Conservation (phyloP, 1,140 invertebrate species). For the Heliconius eleuchia region DNA sequence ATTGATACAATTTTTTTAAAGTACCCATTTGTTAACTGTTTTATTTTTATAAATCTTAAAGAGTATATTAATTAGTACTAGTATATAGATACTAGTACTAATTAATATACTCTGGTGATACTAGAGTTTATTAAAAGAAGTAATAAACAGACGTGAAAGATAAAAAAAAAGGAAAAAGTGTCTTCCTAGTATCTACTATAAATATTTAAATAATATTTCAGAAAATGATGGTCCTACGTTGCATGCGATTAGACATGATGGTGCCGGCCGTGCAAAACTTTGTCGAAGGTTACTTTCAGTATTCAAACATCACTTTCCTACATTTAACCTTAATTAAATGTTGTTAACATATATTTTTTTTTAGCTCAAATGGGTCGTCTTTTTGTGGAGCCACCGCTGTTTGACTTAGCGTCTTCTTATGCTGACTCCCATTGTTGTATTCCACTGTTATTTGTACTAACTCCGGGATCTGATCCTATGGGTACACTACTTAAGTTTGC, state of each 20-base stretch:
- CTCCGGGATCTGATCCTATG: slow-evolving; percentile 96
- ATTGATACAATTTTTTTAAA: too few relatives aligned
- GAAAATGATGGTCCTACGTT: slow-evolving; percentile 89
- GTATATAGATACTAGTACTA: too few relatives aligned
- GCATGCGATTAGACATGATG: slow-evolving; percentile 94
- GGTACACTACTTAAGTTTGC: slow-evolving; percentile 93
- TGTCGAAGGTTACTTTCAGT: slow-evolving; percentile 83
- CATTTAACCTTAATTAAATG: background rate
- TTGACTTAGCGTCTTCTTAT: slow-evolving; percentile 92
- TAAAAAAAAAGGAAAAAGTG: too few relatives aligned
- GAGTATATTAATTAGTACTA: too few relatives aligned
- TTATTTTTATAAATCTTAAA: too few relatives aligned
- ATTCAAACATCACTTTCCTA: background rate
- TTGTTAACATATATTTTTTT: slow-evolving; percentile 21
- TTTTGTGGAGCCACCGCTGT: slow-evolving; percentile 94
- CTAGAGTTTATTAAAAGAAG: too few relatives aligned
- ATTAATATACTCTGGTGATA: too few relatives aligned
- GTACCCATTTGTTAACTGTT: too few relatives aligned
- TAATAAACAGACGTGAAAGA: too few relatives aligned
- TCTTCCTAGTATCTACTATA: too few relatives aligned
- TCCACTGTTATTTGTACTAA: slow-evolving; percentile 95
- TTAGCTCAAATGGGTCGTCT: slow-evolving; percentile 85
- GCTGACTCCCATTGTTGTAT: slow-evolving; percentile 91
- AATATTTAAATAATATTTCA: slow-evolving; percentile 72
- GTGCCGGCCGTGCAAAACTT: slow-evolving; percentile 90